phyloP scores from a whole-genome alignment of 1,140 invertebrate species.

The Chrysomallon squamiferum region DNA sequence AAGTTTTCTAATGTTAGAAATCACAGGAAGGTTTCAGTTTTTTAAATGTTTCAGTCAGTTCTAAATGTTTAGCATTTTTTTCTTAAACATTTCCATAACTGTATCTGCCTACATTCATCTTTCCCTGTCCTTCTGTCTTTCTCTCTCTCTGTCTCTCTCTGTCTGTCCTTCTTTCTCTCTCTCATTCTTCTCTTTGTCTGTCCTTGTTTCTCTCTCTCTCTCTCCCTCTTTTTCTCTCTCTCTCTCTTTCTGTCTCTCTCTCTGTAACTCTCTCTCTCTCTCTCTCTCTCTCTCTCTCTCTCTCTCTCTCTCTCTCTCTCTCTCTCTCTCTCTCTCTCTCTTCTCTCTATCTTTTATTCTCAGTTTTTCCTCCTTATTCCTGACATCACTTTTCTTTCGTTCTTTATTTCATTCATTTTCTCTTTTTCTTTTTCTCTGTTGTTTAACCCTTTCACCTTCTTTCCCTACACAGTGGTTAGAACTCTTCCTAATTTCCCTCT shows the following conservation, averaged over 20 bases:
- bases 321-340: constrained; percentile 1
- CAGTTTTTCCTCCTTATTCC: not conserved
- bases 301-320: not conserved
- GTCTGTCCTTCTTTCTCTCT: not conserved
- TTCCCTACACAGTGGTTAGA: too few relatives aligned
- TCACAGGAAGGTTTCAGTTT: too few relatives aligned
- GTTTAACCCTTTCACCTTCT: not conserved
- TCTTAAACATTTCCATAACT: too few relatives aligned
- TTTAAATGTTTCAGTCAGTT: too few relatives aligned
- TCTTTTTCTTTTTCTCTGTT: not conserved
- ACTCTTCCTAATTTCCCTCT: too few relatives aligned
- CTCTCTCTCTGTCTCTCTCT: constrained; percentile 7
- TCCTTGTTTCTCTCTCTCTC: constrained; percentile 31
- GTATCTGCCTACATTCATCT: too few relatives aligned
- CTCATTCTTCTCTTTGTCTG: constrained; percentile 16
- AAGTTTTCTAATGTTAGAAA: too few relatives aligned
- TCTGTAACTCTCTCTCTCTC: not conserved
- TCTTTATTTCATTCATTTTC: not conserved
- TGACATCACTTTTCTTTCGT: not conserved
- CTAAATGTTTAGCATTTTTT: too few relatives aligned
- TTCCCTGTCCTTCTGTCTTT: not conserved
- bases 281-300: constrained; percentile 8
- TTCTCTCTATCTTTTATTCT: not conserved
- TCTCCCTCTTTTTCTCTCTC: not conserved
- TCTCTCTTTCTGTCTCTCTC: not conserved